Percentiles rank a stretch among this genome's conserved stretches.
Evolutionary conservation across 2,888 invertebrate genomes (phyloP).

Genomic region (Tiliacea citrago): DNA sequence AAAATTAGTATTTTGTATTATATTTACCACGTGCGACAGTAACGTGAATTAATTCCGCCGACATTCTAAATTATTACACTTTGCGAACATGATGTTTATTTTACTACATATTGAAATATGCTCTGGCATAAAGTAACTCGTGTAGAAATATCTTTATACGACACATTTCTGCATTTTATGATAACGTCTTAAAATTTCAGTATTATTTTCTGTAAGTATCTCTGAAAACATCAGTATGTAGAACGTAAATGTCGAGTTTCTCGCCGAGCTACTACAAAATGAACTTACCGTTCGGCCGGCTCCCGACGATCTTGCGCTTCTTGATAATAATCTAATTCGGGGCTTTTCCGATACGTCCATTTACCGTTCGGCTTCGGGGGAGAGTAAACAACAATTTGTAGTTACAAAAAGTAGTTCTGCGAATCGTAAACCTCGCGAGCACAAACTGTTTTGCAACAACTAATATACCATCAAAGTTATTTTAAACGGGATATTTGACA

Average conservation of each 20-base stretch:
- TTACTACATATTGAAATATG: conserved; percentile 35
- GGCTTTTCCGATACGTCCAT: conserved; percentile 61
- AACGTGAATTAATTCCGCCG: conserved; percentile 18
- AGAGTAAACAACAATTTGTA: conserved; percentile 59
- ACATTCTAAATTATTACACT: conserved; percentile 21
- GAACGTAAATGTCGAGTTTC: conserved; percentile 38
- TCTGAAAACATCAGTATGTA: conserved; percentile 23
- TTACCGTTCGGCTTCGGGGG: conserved; percentile 36
- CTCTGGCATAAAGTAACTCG: conserved; percentile 25
- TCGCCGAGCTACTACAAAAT: conserved; percentile 43
- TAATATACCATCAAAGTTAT: no score
- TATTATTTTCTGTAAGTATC: conserved; percentile 21
- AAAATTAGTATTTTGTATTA: conserved; percentile 19
- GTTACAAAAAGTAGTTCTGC: no score
- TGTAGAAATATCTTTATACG: conserved; percentile 16
- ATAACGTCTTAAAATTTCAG: conserved; percentile 36
- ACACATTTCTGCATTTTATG: conserved; percentile 37
- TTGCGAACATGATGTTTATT: conserved; percentile 24
- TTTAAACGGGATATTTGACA: no score
- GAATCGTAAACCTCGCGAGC: no score
- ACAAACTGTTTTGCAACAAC: no score
- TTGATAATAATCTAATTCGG: conserved; percentile 66
- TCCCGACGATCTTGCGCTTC: conserved; percentile 43
- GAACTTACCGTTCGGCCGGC: conserved; percentile 44
- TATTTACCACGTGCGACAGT: conserved; percentile 8